A percentile compares a stretch with the other conserved stretches of the same genome.
Evolutionary conservation across 2,113 vertebrate species (phyloP).

Genomic region (Semnornis frantzii): DNA sequence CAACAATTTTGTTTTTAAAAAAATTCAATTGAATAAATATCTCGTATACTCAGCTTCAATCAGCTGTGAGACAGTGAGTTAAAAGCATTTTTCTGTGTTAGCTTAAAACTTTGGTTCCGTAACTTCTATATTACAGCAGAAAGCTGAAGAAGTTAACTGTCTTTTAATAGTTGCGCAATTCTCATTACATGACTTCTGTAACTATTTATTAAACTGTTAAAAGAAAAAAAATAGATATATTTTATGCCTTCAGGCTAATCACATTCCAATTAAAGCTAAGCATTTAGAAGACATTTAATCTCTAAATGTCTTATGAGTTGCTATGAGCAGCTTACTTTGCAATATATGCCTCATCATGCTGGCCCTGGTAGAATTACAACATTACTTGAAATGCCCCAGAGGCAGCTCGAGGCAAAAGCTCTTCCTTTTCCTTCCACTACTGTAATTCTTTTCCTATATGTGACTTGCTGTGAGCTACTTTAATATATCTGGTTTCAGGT

Average conservation of each 20-base stretch:
- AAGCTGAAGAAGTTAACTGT: not conserved
- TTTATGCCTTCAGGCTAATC: conserved; percentile 54
- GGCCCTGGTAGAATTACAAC: not conserved
- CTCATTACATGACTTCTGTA: conserved; percentile 33
- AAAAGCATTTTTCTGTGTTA: not conserved
- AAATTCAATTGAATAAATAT: not conserved
- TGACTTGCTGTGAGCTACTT: not conserved
- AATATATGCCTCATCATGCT: not conserved
- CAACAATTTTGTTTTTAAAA: not conserved
- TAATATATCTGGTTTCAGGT: not conserved
- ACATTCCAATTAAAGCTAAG: conserved; percentile 58
- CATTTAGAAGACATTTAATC: conserved; percentile 61
- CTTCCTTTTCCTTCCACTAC: not conserved
- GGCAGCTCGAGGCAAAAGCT: conserved; percentile 32
- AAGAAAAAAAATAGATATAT: conserved; percentile 40
- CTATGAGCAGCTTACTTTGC: conserved; percentile 52
- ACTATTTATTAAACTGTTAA: conserved; percentile 61
- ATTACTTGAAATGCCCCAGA: not conserved
- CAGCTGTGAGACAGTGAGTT: not conserved
- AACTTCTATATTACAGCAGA: not conserved
- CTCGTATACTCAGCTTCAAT: not conserved
- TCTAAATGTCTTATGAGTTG: not conserved
- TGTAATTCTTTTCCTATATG: conserved; percentile 25
- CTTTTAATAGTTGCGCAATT: conserved; percentile 7
- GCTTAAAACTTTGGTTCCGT: not conserved